phyloP scores from a whole-genome alignment of 2,888 invertebrate species.

The Acronicta alni region DNA sequence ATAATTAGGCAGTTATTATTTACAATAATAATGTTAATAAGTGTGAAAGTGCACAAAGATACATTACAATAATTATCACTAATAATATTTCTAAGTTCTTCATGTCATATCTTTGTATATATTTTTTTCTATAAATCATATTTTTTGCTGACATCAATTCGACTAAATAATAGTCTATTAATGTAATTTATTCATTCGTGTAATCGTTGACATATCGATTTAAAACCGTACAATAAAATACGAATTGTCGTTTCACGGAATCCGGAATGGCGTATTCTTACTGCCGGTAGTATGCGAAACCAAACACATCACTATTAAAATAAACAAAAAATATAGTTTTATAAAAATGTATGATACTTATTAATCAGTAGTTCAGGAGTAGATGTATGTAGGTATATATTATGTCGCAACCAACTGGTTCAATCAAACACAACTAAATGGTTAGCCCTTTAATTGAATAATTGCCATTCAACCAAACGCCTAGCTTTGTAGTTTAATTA shows the following conservation, averaged over 20 bases:
- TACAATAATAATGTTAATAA: not conserved
- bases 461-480: too few species aligned
- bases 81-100: not conserved
- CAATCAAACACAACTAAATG: too few species aligned
- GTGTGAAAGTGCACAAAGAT: not conserved
- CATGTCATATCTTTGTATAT: not conserved
- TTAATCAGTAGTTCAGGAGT: too few species aligned
- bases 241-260: constrained; percentile 21
- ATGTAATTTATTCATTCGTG: not conserved
- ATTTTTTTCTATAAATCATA: not conserved
- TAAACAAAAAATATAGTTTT: too few species aligned
- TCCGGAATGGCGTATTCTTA: constrained; percentile 30
- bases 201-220: constrained; percentile 30
- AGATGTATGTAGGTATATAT: too few species aligned
- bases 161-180: not conserved
- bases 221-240: not conserved
- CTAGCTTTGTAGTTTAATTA: too few species aligned
- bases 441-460: too few species aligned
- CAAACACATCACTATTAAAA: constrained; percentile 8
- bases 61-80: not conserved
- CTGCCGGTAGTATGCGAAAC: constrained; percentile 11
- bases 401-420: too few species aligned
- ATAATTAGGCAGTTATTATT: not conserved
- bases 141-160: not conserved
- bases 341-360: too few species aligned